A percentile compares a stretch with the other conserved stretches of the same genome.
These are phyloP conservation scores for Caenorhabditis parvicauda DNA, from an alignment of 2,888 invertebrate genomes.

Conservation along the genomic window DNA sequence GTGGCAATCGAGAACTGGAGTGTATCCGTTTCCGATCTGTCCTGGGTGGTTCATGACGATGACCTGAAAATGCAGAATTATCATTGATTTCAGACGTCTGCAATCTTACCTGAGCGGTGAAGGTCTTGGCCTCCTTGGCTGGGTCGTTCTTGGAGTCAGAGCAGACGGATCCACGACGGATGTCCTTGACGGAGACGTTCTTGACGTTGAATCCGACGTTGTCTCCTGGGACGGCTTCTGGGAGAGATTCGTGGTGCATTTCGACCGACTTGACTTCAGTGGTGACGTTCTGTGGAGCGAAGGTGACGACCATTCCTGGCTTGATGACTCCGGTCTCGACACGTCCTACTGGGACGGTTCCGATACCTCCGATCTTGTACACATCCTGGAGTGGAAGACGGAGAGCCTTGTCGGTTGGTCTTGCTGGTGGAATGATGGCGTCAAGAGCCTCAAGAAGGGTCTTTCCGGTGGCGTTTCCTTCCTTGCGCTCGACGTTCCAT, in stretches of 20 bases:
- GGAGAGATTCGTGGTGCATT: conserved; percentile 98
- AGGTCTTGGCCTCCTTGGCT: conserved; percentile 87
- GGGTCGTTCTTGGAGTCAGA: conserved; percentile 97
- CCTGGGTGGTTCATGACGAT: conserved; percentile 99
- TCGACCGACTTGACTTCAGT: conserved; percentile 99
- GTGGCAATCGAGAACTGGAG: conserved; percentile 99
- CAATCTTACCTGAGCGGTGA: conserved; percentile 93
- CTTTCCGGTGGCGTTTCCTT: conserved; percentile 88
- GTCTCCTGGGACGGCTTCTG: conserved; percentile 75
- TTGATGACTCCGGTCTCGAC: conserved; percentile 96
- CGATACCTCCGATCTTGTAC: conserved; percentile 99
- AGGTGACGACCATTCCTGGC: conserved; percentile 90
- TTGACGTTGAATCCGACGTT: conserved; percentile 99
- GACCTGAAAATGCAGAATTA: no score
- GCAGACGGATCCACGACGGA: conserved; percentile 97
- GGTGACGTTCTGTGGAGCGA: conserved; percentile 91
- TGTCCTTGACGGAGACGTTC: conserved; percentile 98
- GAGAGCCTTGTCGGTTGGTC: conserved; percentile 94
- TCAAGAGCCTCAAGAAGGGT: conserved; percentile 95
- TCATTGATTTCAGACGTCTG: no score
- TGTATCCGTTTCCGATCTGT: conserved; percentile 96
- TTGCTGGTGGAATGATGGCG: conserved; percentile 87
- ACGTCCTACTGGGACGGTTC: conserved; percentile 99
- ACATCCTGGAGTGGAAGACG: conserved; percentile 99
- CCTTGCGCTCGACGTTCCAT: conserved; percentile 91